Evolutionary conservation across 2,888 invertebrate genomes (phyloP), one percentile per base, ranked within the genome.

Genomic region (Norana najaformis): DNA sequence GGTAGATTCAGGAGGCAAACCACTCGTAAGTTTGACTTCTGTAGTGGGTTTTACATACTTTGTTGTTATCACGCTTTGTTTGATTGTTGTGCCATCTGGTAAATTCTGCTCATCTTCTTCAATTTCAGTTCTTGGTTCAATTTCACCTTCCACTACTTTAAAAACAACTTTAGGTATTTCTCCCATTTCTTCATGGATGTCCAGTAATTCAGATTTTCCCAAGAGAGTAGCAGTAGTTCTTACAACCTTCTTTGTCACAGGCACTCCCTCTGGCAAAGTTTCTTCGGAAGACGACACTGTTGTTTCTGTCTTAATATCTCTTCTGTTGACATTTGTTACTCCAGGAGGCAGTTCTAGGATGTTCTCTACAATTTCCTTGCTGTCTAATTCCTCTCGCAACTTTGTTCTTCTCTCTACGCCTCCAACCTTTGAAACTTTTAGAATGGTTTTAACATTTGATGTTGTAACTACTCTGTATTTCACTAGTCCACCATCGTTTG

Each of bases 291-390:
- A 35, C 35, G 89, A 37, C 38, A 91, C 89, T 1, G 83, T 35
- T 34, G 37, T 91, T 1, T 90, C 90, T 16, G 90, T 69, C 16
- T 90, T 89, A 47, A 88, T 82, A 85, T 69, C 83, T 36, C 89
- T 89, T 34, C 88, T 88, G 16, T 89, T 82, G 20, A 90, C 89
- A 39, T 88, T 82, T 47, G 36, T 41, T 18, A 91, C 53, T 18
- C 89, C 90, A 11, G 37, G 83, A 35, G 89, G 90, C 39, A 91
- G 88, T 41, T 82, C 89, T 34, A 91, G 82, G 34, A 90, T 41
- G 85, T 91, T 90, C 88, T 91, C 91, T 3, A 90, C 89, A 35
- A 91, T 91, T n/a, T 91, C 91, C n/a, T 89, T 82, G 37, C 89
- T 89, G n/a, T 90, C 41, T 39, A 91, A 30, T 23, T 91, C 91